Conservation (phyloP, 2,113 vertebrate genomes). For the Probosciger aterrimus region DNA sequence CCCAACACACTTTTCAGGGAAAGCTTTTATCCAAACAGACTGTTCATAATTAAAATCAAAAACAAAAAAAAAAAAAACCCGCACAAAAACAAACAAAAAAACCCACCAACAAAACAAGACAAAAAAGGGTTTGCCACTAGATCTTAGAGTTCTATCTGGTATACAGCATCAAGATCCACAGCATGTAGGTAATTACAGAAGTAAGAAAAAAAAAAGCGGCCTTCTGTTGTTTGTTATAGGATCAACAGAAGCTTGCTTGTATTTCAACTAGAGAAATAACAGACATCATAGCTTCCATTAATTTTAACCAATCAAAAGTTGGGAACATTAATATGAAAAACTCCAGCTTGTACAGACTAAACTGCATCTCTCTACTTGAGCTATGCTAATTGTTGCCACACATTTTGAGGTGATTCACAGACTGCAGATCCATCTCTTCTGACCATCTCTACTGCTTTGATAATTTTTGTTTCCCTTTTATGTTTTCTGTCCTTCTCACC, state of each 20-base stretch:
- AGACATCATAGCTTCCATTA: not conserved
- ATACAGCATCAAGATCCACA: not conserved
- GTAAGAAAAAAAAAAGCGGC: not conserved
- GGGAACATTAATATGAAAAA: not conserved
- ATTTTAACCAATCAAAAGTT: not conserved
- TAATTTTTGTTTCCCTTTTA: not conserved
- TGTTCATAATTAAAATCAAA: not conserved
- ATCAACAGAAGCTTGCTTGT: not conserved
- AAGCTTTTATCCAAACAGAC: not conserved
- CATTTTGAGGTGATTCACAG: not conserved
- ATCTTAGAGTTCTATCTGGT: not conserved
- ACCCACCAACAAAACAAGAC: not conserved
- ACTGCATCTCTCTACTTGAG: not conserved
- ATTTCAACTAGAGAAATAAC: not conserved
- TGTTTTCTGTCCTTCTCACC: not conserved
- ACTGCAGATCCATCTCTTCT: not conserved
- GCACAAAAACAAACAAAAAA: not conserved
- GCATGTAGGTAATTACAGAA: not conserved
- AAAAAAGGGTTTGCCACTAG: not conserved
- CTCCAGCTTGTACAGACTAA: not conserved
- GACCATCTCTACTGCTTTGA: not conserved
- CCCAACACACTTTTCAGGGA: not conserved
- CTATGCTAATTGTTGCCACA: not conserved
- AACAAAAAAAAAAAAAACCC: not conserved
- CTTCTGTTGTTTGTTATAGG: not conserved